phyloP scores from a whole-genome alignment of 2,888 invertebrate species.

The Creontiades dilutus region DNA sequence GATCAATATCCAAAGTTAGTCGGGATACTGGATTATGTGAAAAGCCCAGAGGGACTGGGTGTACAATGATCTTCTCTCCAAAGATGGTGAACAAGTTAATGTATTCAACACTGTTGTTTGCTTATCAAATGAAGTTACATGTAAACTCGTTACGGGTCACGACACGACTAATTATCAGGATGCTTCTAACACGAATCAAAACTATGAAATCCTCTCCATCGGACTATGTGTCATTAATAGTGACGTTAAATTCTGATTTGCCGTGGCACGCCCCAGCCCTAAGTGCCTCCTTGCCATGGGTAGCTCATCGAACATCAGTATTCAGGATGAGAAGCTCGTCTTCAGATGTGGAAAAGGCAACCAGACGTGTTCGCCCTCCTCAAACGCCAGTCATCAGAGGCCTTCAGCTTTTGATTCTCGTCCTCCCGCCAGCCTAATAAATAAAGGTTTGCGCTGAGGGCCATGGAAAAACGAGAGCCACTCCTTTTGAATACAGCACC shows the following conservation, averaged over 20 bases:
- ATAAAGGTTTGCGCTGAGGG: background rate
- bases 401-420: background rate
- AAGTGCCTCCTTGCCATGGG: constrained; percentile 8
- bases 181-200: no score
- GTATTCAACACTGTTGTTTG: no score
- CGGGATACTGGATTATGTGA: no score
- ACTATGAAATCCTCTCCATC: no score
- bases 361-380: background rate
- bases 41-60: no score
- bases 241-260: background rate
- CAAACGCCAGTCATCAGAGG: background rate
- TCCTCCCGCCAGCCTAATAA: background rate
- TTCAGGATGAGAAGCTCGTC: background rate
- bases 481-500: constrained; percentile 6
- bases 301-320: constrained; percentile 13
- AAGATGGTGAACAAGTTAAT: no score
- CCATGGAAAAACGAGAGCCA: background rate
- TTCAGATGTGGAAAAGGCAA: background rate
- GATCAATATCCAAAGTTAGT: no score
- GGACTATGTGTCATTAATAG: no score
- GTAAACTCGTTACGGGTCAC: no score
- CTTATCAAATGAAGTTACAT: no score
- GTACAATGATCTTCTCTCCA: no score
- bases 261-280: background rate
- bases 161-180: no score